Evolutionary conservation across 2,888 invertebrate species (phyloP), one percentile per base, ranked within the genome.

Genomic region (Hydriomena furcata): DNA sequence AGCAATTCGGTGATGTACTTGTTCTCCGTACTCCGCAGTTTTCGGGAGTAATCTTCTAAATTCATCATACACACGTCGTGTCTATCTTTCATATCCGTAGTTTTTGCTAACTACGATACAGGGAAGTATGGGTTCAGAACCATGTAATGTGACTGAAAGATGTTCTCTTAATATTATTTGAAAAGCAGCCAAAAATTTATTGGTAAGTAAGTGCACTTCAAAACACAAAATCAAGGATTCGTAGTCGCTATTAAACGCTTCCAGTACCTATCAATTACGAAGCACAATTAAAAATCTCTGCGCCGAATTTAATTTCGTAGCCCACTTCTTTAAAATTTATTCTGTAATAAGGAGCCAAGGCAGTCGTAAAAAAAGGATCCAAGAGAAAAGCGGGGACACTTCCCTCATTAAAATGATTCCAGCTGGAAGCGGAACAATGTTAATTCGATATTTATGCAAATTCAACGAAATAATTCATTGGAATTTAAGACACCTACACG

Each of bases 401-500:
- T 61, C 55, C 63, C 66, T 71, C 71, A 73, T 75, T 74, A 70
- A 73, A 76, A 73, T 71, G 71, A 72, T 72, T 72, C 68, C 71
- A 71, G 66, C 63, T 71, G 70, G 70, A 75, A 70, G 64, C 73
- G 61, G 67, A 66, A 76, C 76, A 76, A 73, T 76, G 73, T 75
- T 78, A 76, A 78, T 76, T 75, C 66, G 71, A 75, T 73, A 76
- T 76, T 76, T 77, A 77, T 76, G 75, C 65, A 75, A 77, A 78
- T 77, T 66, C 58, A 24, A 43, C 58, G 60, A 69, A 71, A 73
- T 74, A 70, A 70, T 71, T 76, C 64, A 71, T 73, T 69, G 61
- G 63, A 66, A 74, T 70, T 71, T 71, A 68, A 65, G 63, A 63
- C 60, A 51, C 63, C 60, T 55, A 61, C 54, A 56, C 53, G 55